Evolutionary conservation across 2,113 vertebrate genomes (phyloP), one percentile per base, ranked within the genome.

Genomic region (Himantopus leucocephalus): DNA sequence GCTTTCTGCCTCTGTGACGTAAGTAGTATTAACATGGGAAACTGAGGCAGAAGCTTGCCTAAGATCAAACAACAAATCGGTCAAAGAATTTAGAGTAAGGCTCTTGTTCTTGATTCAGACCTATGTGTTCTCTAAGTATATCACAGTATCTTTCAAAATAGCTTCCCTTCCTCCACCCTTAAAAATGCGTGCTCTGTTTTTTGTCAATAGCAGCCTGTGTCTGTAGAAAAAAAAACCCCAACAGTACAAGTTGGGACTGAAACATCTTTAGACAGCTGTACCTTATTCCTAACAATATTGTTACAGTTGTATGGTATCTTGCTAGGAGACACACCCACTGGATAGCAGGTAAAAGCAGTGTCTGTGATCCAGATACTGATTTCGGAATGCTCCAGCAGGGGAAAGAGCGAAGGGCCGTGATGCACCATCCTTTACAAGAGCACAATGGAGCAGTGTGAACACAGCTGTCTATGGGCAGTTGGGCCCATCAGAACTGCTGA

Each of bases 111-210:
- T 95, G 48, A 41, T 62, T 81, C 73, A 62, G 59, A 68, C 24
- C 64, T 53, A 1, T 0, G 21, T 70, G 26, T 76, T 90, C 56
- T 68, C 53, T 23, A 21, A 73, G 63, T 32, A 72, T 30, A 90
- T 73, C 72, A 62, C 39, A 48, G 62, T 48, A 39, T 90, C 70
- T 86, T 94, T 64, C 70, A 67, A 58, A 90, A 72, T 52, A 95
- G 52, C 59, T 92, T 92, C 89, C 74, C 73, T 95, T 92, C 62
- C 41, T 95, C 74, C 66, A 68, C 52, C 30, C 71, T 70, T 56
- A 73, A 70, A 80, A 92, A 91, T 37, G 34, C 16, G 5, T 12
- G 41, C 50, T 91, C 87, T 97, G 77, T 3, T 58, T 90, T 95
- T 81, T 91, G 71, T 94, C 80, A 92, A 32, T 22, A 72, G 70